Evolutionary conservation across 2,113 vertebrate genomes (phyloP), one percentile per base, ranked within the genome.

Genomic region (Gasterosteus aculeatus): DNA sequence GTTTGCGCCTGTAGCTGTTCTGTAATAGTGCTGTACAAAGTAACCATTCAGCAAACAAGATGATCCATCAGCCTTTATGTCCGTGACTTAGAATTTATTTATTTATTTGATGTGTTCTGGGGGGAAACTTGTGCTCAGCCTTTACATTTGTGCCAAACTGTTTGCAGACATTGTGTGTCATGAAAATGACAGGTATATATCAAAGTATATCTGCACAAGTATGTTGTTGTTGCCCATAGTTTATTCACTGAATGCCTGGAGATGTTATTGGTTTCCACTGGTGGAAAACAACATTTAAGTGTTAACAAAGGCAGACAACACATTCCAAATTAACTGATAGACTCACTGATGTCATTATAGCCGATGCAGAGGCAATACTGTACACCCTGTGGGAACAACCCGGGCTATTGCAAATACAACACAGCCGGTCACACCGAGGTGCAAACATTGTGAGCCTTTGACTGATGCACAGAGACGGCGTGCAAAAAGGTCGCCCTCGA

Each of bases 111-210:
- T 35, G 90, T 91, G 91, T 83, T 89, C 77, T 73, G 75, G 68
- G 66, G 73, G 73, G 4, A 57, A 69, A 67, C 69, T 88, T 29
- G 85, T 51, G 85, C 91, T 92, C 86, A 91, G 90, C 92, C 88
- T 94, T 94, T 93, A 88, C 83, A 93, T 93, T 92, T 85, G 94
- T 94, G 94, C 93, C 94, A 94, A 94, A 93, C 86, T 84, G 89
- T 92, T 91, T 89, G 92, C 90, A 75, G 86, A 89, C 88, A 73
- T 90, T 85, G 81, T 91, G 84, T 85, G 90, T 90, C 83, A 69
- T 70, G 69, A 44, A 79, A 69, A 69, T 53, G 56, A 53, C 71
- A 81, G 78, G 80, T 89, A 78, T 85, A 84, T 81, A 78, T 85
- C 31, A 22, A 47, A 75, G 72, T 89, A 85, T 91, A 85, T 87